Base-by-base conservation (phyloP, 2,888 invertebrate genomes). In the Endotricha flammealis region DNA sequence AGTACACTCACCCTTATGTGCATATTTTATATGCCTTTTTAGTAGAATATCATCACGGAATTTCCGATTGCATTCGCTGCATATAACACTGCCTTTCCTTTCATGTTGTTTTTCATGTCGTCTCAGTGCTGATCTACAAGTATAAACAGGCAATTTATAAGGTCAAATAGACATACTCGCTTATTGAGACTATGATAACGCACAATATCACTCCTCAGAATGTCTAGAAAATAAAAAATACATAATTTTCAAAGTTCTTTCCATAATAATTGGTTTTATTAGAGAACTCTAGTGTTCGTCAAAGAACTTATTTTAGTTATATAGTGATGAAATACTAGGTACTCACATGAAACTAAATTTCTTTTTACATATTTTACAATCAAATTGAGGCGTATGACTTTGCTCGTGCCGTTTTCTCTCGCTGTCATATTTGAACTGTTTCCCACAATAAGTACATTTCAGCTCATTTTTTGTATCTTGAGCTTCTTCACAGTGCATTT, bases 341-440 rank as follows among this genome's bases (percentile, higher is more conserved):
- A 78, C 85, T 76, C 57, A 87, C 87, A 78, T 40, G 48, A 80
- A 87, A 58, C 78, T 82, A 56, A 87, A 87, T 41, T 68, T 78
- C 56, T 87, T 87, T n/a, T 42, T 44, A 53, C 87, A 87, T 29
- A 75, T 58, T 44, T 69, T 64, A 41, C 87, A 87, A 34, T 70
- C 55, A 42, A 81, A 86, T 30, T 67, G 66, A 4, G 76, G 74
- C 7, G 55, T 58, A 46, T 87, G 87, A 47, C 82, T 83, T 36
- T 65, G 55, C 53, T 81, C 81, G 39, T 87, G 87, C 41, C 87
- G 63, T 41, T 64, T 75, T 39, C 64, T 72, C 47, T 86, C 86
- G 46, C 86, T 83, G 25, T 75, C 74, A 41, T 80, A 85, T 48
- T 73, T 75, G 44, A 82, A 87, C 27, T 63, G 53, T 47, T 85